These are phyloP conservation scores for Eustalomyia histrio DNA, from an alignment of 2,888 invertebrate species.

Conservation along the genomic window DNA sequence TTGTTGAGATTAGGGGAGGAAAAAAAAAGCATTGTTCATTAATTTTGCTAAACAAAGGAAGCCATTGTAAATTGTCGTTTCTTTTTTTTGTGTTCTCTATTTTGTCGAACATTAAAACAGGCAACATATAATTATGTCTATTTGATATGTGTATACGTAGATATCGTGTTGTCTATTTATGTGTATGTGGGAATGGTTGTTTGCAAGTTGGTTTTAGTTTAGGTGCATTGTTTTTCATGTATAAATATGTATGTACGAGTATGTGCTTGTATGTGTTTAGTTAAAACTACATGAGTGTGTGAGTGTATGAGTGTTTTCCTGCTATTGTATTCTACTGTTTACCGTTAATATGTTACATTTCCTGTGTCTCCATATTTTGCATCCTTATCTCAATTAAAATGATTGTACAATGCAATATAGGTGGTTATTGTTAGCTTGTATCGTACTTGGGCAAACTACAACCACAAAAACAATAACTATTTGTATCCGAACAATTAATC, in stretches of 20 bases:
- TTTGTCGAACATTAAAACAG: conserved; percentile 11
- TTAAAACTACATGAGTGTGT: conserved; percentile 1
- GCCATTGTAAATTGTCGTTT: conserved; percentile 13
- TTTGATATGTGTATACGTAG: conserved; percentile 23
- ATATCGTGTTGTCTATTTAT: conserved; percentile 1
- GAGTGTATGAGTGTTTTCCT: conserved; percentile 1
- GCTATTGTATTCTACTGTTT: conserved; percentile 19
- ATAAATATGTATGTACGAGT: neutral
- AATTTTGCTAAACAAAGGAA: conserved; percentile 42
- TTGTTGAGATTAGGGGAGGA: neutral
- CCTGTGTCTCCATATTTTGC: conserved; percentile 47
- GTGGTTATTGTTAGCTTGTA: conserved; percentile 19
- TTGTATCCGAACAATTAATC: conserved; percentile 24
- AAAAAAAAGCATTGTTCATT: conserved; percentile 24
- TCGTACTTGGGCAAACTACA: conserved; percentile 12
- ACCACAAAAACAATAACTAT: conserved; percentile 20
- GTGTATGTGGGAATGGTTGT: neutral
- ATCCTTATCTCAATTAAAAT: conserved; percentile 61
- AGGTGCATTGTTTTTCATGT: neutral
- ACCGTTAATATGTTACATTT: conserved; percentile 36
- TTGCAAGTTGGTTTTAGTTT: neutral
- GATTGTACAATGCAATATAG: conserved; percentile 47
- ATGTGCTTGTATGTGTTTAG: neutral
- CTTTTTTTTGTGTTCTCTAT: too few relatives aligned
- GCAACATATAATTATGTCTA: conserved; percentile 21